phyloP scores from a whole-genome alignment of 2,888 invertebrate species.

The Blera fallax region DNA sequence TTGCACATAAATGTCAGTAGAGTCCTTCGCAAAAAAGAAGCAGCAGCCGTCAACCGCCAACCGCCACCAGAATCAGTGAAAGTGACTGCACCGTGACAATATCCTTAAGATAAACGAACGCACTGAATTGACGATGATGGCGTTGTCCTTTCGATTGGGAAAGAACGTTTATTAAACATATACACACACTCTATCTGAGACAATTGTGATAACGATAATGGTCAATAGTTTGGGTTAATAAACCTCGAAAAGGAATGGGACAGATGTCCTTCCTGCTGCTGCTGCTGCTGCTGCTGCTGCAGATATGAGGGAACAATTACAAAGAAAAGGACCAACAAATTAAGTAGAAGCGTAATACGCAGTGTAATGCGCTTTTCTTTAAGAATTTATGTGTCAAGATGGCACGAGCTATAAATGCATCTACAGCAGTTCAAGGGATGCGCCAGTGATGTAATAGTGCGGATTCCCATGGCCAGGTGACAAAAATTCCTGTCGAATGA shows the following conservation, averaged over 20 bases:
- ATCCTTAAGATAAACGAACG: conserved; percentile 1
- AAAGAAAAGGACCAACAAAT: conserved; percentile 45
- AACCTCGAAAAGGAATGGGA: conserved; percentile 66
- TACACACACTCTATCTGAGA: not conserved
- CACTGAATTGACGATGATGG: conserved; percentile 8
- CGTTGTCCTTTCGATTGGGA: conserved; percentile 48
- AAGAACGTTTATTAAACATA: not conserved
- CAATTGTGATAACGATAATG: conserved; percentile 47
- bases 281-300: conserved; percentile 30
- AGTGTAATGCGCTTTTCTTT: conserved; percentile 60
- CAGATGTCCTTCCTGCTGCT: conserved; percentile 66
- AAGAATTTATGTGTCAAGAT: conserved; percentile 68
- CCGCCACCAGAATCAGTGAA: conserved; percentile 12
- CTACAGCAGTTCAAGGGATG: conserved; percentile 17
- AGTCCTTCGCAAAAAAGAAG: conserved; percentile 22
- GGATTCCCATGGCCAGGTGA: conserved; percentile 59
- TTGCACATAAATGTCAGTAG: conserved; percentile 44
- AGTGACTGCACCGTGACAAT: conserved; percentile 6
- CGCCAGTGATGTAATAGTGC: conserved; percentile 46
- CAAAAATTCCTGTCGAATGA: conserved; percentile 56
- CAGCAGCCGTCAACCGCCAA: conserved; percentile 26
- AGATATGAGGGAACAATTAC: conserved; percentile 49
- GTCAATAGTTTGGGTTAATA: conserved; percentile 64
- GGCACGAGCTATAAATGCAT: conserved; percentile 63
- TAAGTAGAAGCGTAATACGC: conserved; percentile 6